Conservation (phyloP, 2,113 vertebrate genomes). For the Lampris incognitus region DNA sequence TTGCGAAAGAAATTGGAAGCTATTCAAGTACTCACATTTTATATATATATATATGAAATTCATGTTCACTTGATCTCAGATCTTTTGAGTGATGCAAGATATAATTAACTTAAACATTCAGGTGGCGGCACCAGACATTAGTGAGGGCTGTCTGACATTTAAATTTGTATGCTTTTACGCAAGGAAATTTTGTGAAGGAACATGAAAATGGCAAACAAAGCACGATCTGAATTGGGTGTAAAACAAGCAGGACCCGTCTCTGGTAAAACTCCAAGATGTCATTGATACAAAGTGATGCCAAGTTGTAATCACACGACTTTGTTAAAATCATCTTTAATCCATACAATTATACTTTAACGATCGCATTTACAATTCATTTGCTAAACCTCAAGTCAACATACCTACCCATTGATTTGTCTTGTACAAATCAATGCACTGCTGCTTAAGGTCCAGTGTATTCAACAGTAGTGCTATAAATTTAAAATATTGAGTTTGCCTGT, state of each 20-base stretch:
- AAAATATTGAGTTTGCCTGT: background rate
- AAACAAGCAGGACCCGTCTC: no score
- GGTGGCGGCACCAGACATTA: no score
- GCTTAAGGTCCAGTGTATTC: background rate
- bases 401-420: background rate
- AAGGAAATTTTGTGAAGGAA: background rate
- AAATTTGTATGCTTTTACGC: no score
- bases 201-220: background rate
- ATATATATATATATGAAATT: no score
- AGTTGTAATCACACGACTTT: background rate
- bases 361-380: background rate
- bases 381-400: background rate
- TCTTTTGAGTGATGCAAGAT: background rate
- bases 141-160: no score
- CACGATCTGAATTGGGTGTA: background rate
- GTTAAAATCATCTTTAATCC: background rate
- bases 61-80: no score
- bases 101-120: background rate
- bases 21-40: no score
- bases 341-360: background rate
- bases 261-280: no score
- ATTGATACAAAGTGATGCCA: background rate
- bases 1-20: no score
- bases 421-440: background rate
- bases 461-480: background rate